Base-by-base conservation (phyloP, 2,888 invertebrate genomes). In the Microplitis deprimator region DNA sequence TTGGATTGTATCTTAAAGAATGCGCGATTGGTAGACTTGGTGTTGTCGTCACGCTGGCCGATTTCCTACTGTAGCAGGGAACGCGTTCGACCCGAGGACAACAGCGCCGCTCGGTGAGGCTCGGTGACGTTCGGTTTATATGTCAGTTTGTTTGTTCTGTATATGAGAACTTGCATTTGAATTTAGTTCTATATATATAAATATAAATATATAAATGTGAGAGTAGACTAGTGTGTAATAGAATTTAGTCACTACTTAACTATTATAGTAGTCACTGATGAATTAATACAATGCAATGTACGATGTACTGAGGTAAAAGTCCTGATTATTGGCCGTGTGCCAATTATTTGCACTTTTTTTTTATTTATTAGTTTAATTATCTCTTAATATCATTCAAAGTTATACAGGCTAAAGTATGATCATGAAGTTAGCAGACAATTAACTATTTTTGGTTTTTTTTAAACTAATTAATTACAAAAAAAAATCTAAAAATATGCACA, bases 51-150 rank as follows among this genome's bases (percentile, higher is more conserved):
- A 85, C 89, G 87, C 86, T 86, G 86, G 88, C 88, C 88, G 88
- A 88, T 87, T 86, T 88, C 86, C 79, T 83, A 89, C 89, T 89
- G 89, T 85, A 84, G 84, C 85, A 86, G 84, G 85, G 86, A 86
- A 85, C 81, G 82, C 77, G 80, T 68, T 60, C 29, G 6, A 40
- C 60, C 61, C 38, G 61, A 41, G 60, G 29, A 77, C 71, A 39
- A 61, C 29, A 67, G 67, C 61, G 81, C 85, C 79, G 80, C 83
- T 73, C 86, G 86, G 82, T 70, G 17, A 67, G 59, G 67, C 68
- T 83, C 85, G 87, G 83, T 60, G 10, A 73, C 78, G 80, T 81
- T 80, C 78, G 81, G 78, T 38, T 77, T 67, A 29, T 39, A 50
- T 29, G 59, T 67, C 20, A 16, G 61, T 20, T 38, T 38, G 68